These are phyloP conservation scores for Hirtodrosophila confusa DNA, from an alignment of 2,888 invertebrate species.

Conservation along the genomic window DNA sequence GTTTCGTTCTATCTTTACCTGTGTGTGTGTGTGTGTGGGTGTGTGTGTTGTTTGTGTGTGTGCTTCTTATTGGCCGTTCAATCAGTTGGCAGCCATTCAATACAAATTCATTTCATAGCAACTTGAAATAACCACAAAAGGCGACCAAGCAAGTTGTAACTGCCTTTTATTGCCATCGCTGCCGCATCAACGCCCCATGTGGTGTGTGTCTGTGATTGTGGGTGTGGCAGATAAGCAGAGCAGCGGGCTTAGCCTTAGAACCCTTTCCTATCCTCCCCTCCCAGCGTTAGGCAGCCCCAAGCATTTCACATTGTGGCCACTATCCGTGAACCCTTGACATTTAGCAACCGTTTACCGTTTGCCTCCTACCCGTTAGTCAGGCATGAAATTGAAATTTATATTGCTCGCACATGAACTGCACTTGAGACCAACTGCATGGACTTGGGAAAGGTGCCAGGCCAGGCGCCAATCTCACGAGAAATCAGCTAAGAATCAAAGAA, in stretches of 20 bases:
- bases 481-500: constrained; percentile 34
- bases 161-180: constrained; percentile 66
- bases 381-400: constrained; percentile 77
- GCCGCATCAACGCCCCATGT: constrained; percentile 46
- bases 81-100: constrained; percentile 57
- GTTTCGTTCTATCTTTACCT: not conserved
- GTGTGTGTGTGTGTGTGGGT: constrained; percentile 1
- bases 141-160: constrained; percentile 59
- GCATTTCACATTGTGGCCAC: constrained; percentile 45
- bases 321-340: constrained; percentile 53
- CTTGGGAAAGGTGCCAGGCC: constrained; percentile 1
- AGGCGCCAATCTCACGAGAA: constrained; percentile 32
- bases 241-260: constrained; percentile 12
- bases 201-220: constrained; percentile 8
- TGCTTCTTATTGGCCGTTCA: constrained; percentile 31
- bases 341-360: constrained; percentile 22
- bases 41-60: constrained; percentile 3
- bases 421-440: constrained; percentile 14
- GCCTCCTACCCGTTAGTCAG: constrained; percentile 40
- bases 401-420: constrained; percentile 44
- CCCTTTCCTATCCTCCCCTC: not conserved
- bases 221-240: constrained; percentile 52
- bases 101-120: constrained; percentile 68
- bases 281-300: constrained; percentile 24
- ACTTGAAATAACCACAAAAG: constrained; percentile 56